Evolutionary conservation across 64 coral and sea anemone species (phyloP).

Genomic region (Montipora capricornis): DNA sequence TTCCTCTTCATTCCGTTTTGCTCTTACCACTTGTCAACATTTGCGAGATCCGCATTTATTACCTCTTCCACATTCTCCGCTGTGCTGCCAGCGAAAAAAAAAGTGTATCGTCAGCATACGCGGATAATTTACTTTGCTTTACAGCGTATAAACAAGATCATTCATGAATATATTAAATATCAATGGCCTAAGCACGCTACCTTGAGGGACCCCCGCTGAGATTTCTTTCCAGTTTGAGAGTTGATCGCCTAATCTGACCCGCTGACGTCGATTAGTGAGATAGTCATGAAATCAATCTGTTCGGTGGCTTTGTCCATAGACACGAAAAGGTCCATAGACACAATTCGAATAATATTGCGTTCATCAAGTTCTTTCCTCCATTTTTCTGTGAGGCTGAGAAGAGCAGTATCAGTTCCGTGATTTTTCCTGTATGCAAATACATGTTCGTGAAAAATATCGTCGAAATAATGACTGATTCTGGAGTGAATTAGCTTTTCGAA

Average conservation of each 20-base stretch:
- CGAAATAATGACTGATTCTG: conserved; percentile 43
- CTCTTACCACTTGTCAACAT: conserved; percentile 30
- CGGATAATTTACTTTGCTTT: background rate
- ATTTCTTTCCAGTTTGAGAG: conserved; percentile 58
- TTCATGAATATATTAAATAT: conserved; percentile 60
- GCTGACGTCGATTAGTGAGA: conserved; percentile 48
- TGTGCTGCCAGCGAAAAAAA: background rate
- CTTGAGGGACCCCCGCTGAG: conserved; percentile 30
- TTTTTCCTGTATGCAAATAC: conserved; percentile 38
- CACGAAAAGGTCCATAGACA: conserved; percentile 29
- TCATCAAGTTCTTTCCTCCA: conserved; percentile 20
- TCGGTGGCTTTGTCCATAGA: conserved; percentile 41
- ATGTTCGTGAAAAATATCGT: conserved; percentile 21
- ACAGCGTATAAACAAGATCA: conserved; percentile 35
- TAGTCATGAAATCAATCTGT: conserved; percentile 27
- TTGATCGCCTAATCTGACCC: conserved; percentile 46
- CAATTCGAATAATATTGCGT: conserved; percentile 23
- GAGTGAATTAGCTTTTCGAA: conserved; percentile 19
- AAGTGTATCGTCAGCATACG: conserved; percentile 59
- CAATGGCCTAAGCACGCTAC: background rate
- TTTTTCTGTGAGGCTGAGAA: conserved; percentile 43
- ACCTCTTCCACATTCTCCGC: background rate
- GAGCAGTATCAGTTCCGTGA: conserved; percentile 48
- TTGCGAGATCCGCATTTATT: conserved; percentile 7
- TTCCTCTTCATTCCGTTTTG: conserved; percentile 20